phyloP scores from a whole-genome alignment of 1,140 invertebrate species.

The Drosophila baimaii region DNA sequence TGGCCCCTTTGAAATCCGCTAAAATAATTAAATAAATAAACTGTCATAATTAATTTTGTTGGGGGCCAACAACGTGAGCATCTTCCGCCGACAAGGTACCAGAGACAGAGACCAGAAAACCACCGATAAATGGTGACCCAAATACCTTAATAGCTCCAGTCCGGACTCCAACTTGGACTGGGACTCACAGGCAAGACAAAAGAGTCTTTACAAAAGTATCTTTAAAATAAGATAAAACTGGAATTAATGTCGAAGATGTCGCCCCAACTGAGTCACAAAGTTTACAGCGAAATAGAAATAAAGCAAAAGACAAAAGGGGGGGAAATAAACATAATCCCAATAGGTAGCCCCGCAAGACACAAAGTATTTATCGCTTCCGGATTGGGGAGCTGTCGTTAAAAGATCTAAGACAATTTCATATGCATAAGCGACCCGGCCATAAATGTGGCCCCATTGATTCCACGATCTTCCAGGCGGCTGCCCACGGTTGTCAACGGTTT shows the following conservation, averaged over 20 bases:
- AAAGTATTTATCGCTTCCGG: slow-evolving; percentile 81
- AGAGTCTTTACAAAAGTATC: slow-evolving; percentile 50
- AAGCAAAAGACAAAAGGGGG: slow-evolving; percentile 31
- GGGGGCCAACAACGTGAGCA: slow-evolving; percentile 52
- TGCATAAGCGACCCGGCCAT: slow-evolving; percentile 68
- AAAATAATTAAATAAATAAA: slow-evolving; percentile 82
- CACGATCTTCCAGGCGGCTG: slow-evolving; percentile 43
- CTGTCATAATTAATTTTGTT: slow-evolving; percentile 81
- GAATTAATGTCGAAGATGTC: slow-evolving; percentile 53
- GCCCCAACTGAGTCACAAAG: slow-evolving; percentile 49
- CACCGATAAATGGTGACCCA: slow-evolving; percentile 55
- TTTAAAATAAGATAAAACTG: slow-evolving; percentile 40
- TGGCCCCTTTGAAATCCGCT: slow-evolving; percentile 62
- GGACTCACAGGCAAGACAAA: slow-evolving; percentile 25
- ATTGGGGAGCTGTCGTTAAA: slow-evolving; percentile 71
- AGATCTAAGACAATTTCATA: slow-evolving; percentile 72
- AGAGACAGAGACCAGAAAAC: slow-evolving; percentile 22
- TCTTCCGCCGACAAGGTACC: slow-evolving; percentile 23
- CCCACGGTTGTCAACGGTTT: slow-evolving; percentile 69
- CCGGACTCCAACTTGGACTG: neutral
- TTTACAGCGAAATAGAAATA: slow-evolving; percentile 38
- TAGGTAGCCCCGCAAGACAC: slow-evolving; percentile 60
- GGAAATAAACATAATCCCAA: slow-evolving; percentile 35
- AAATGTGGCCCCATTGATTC: slow-evolving; percentile 64
- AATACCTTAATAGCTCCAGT: slow-evolving; percentile 58